These are phyloP conservation scores for Amniataba percoides DNA, from an alignment of 2,797 vertebrate genomes.

Conservation along the genomic window DNA sequence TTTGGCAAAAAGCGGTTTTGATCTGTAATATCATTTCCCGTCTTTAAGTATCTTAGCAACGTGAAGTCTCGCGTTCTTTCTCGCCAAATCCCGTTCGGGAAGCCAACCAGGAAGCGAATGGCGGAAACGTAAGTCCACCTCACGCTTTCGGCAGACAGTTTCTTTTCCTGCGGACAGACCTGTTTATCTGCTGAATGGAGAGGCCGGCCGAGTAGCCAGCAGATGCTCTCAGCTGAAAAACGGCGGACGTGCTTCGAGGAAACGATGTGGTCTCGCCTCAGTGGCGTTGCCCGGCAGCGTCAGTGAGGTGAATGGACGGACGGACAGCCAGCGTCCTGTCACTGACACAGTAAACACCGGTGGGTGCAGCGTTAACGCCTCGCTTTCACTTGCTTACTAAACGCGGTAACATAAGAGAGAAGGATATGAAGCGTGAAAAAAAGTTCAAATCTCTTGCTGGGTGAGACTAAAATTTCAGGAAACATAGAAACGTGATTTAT, in stretches of 20 bases:
- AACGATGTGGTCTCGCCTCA: constrained; percentile 45
- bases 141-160: constrained; percentile 44
- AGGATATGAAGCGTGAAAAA: no score
- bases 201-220: not conserved
- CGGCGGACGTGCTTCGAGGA: constrained; percentile 2
- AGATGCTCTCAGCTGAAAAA: not conserved
- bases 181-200: constrained; percentile 4
- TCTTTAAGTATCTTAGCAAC: not conserved
- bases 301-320: constrained; percentile 51
- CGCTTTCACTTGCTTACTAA: fast-evolving
- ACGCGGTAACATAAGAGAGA: fast-evolving
- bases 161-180: not conserved
- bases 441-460: not conserved
- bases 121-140: constrained; percentile 70
- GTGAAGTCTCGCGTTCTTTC: constrained; percentile 63
- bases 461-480: not conserved
- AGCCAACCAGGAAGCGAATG: constrained; percentile 75
- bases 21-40: not conserved
- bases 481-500: not conserved
- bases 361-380: constrained; percentile 36
- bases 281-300: not conserved
- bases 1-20: not conserved
- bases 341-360: constrained; percentile 56
- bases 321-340: constrained; percentile 50
- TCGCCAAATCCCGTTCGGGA: constrained; percentile 49